A percentile compares a stretch with the other conserved stretches of the same genome.
Evolutionary conservation across 1,140 invertebrate species (phyloP).

Genomic region (Akabosia matsudoensis): DNA sequence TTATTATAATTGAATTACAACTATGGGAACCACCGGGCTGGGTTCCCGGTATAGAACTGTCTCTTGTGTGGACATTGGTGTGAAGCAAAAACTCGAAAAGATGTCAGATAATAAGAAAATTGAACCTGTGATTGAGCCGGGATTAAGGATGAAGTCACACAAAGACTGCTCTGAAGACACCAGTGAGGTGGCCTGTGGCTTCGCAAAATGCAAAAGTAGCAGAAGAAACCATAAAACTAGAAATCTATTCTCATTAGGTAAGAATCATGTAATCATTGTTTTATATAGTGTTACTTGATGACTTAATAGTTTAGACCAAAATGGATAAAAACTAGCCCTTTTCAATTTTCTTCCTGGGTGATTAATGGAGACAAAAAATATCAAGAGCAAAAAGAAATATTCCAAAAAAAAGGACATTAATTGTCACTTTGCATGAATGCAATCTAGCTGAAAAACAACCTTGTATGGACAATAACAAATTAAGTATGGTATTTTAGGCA

Average conservation of each 20-base stretch:
- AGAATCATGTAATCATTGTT: not conserved
- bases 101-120: not conserved
- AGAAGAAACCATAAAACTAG: slow-evolving; percentile 11
- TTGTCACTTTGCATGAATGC: not conserved
- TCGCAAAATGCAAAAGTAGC: slow-evolving; percentile 9
- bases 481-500: not conserved
- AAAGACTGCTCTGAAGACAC: not conserved
- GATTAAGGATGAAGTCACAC: not conserved
- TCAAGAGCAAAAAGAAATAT: no score
- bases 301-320: not conserved
- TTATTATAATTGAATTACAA: not conserved
- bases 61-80: no score
- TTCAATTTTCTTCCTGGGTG: not conserved
- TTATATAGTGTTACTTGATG: not conserved
- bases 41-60: no score
- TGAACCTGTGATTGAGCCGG: not conserved
- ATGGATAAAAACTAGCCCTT: not conserved
- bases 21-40: not conserved
- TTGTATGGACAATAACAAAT: not conserved
- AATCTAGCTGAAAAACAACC: not conserved
- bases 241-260: slow-evolving; percentile 18
- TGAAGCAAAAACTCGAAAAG: not conserved
- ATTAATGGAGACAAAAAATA: no score
- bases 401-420: not conserved
- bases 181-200: no score